phyloP scores from a whole-genome alignment of 2,888 invertebrate species.

The Brachylomia viminalis region DNA sequence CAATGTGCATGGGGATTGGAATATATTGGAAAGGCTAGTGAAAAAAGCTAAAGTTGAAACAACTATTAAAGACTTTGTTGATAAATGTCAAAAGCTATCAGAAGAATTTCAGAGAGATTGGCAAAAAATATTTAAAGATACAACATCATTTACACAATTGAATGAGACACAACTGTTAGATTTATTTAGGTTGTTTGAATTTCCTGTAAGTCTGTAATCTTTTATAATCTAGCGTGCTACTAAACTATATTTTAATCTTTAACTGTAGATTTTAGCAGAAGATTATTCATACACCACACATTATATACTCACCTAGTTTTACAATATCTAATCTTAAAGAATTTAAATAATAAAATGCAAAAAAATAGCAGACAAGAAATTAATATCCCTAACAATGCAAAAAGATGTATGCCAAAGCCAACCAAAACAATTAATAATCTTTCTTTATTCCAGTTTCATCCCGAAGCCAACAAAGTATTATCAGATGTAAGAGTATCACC shows the following conservation, averaged over 20 bases:
- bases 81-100: constrained; percentile 77
- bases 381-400: not conserved
- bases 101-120: constrained; percentile 86
- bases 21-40: constrained; percentile 89
- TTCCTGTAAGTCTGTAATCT: constrained; percentile 87
- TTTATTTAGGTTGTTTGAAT: constrained; percentile 89
- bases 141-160: constrained; percentile 84
- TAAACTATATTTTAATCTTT: constrained; percentile 25
- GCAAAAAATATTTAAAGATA: constrained; percentile 83
- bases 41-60: constrained; percentile 83
- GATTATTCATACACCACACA: constrained; percentile 4
- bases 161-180: constrained; percentile 82
- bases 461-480: constrained; percentile 85
- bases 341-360: not conserved
- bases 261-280: not conserved
- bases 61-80: constrained; percentile 80
- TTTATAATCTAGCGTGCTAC: constrained; percentile 49
- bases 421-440: not conserved
- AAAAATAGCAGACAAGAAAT: not conserved
- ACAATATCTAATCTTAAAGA: constrained; percentile 19
- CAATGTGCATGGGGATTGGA: constrained; percentile 92
- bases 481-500: constrained; percentile 90
- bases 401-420: not conserved
- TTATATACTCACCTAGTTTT: constrained; percentile 28
- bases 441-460: constrained; percentile 82